Evolutionary conservation across 2,797 vertebrate genomes (phyloP), one percentile per base, ranked within the genome.

Genomic region (Muscicapa comitata): DNA sequence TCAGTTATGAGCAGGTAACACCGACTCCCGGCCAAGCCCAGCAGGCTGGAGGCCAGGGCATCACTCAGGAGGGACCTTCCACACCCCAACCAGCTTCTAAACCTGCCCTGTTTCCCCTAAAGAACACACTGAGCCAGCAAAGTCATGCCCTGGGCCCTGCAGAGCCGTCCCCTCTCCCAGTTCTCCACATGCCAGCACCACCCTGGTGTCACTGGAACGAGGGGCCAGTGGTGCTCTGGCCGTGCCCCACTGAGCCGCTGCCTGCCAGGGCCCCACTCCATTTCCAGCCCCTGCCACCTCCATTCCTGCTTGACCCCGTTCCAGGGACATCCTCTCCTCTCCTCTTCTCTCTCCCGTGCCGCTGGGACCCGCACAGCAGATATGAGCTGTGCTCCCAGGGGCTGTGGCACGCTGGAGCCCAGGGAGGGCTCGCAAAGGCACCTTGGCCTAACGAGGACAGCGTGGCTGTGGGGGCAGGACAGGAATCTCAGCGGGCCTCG

Each of bases 401-500:
- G 81, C 85, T 58, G 42, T 2, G 7, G 82, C 62, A 37, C 1
- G 4, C 61, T 1, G 17, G 77, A 10, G 12, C 73, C 76, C 72
- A 10, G 91, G 70, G 80, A 80, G 50, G 50, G 70, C 33, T 88
- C 3, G 0, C 93, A 96, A 96, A 76, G 95, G 94, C 95, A 95
- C 95, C 94, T 96, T 93, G 7, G 2, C 75, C 59, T 50, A 95
- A 95, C 1, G 25, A 73, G 94, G 93, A 55, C 63, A 11, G 5
- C 0, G 2, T 2, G 31, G 70, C 21, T 35, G 3, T 1, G 1
- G 61, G 28, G 18, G 10, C 43, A 35, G 51, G 20, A 68, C 7
- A 1, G 28, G 51, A 31, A 55, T 7, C 38, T 35, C 6, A 0
- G 0, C 0, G 3, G 51, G 40, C 37, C 53, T 43, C 5, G 0